Percentiles rank a stretch among this genome's conserved stretches.
These are phyloP conservation scores for Ophthalmotilapia sp. DNA, from an alignment of 2,113 vertebrate species.

Conservation along the genomic window DNA sequence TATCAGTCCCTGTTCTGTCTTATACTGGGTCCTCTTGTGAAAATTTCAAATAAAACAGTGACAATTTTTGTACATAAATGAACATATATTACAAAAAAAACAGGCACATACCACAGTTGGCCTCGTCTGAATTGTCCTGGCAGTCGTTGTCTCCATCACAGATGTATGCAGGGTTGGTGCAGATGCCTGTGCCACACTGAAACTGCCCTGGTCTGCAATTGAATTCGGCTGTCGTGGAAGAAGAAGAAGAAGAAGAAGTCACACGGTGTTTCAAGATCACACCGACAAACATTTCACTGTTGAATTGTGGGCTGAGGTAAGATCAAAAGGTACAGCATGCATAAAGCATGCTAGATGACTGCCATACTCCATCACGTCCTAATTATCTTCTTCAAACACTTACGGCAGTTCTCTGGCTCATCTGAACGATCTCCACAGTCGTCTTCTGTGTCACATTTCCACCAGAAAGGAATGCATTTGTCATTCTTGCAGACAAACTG, in stretches of 20 bases:
- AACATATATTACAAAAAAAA: not conserved
- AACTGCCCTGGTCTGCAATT: constrained; percentile 95
- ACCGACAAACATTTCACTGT: not conserved
- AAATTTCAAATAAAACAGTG: accelerated
- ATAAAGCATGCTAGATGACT: not conserved
- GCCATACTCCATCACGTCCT: accelerated
- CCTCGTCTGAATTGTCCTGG: constrained; percentile 93
- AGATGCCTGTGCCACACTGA: constrained; percentile 95
- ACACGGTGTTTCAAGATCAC: not conserved
- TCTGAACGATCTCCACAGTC: constrained; percentile 94
- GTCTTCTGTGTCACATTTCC: constrained; percentile 98
- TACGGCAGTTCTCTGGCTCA: constrained; percentile 90
- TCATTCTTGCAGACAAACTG: constrained; percentile 99
- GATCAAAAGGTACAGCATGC: not conserved
- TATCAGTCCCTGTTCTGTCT: not conserved
- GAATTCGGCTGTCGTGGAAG: constrained; percentile 78
- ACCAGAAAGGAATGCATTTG: constrained; percentile 99
- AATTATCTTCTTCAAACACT: constrained; percentile 57
- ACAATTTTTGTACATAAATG: not conserved
- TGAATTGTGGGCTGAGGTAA: not conserved
- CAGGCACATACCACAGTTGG: constrained; percentile 82
- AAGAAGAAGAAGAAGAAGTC: not conserved
- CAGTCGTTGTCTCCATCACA: constrained; percentile 97
- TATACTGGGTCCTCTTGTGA: not conserved
- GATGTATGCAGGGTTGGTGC: constrained; percentile 98